Percentiles rank a stretch among this genome's conserved stretches.
Conservation (phyloP, 2,888 invertebrate species). For the Drosophila mercatorum region DNA sequence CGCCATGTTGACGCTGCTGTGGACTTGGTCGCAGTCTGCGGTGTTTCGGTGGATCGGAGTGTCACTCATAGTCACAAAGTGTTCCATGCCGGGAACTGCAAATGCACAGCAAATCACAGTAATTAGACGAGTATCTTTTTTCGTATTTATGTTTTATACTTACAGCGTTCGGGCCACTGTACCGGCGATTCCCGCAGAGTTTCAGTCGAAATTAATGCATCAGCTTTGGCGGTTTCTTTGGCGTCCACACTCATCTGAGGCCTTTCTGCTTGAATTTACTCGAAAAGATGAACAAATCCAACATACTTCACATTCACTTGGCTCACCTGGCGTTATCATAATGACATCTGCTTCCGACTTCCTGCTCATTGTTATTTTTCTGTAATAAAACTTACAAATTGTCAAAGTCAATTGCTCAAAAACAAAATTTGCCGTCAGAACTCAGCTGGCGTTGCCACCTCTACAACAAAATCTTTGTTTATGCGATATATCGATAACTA, state of each 20-base stretch:
- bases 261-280: constrained; percentile 31
- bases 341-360: constrained; percentile 4
- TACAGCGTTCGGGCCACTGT: constrained; percentile 98
- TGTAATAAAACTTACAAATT: background rate
- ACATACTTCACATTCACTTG: background rate
- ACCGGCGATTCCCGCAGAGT: constrained; percentile 97
- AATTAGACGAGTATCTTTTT: background rate
- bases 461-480: background rate
- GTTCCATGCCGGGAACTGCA: constrained; percentile 93
- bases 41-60: constrained; percentile 85
- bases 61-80: constrained; percentile 90
- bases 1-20: constrained; percentile 90
- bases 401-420: constrained; percentile 20
- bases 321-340: constrained; percentile 32
- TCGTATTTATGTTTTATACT: constrained; percentile 83
- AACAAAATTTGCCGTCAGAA: constrained; percentile 44
- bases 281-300: background rate
- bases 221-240: constrained; percentile 85
- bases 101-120: too few species aligned
- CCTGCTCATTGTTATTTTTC: constrained; percentile 30
- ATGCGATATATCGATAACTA: constrained; percentile 20
- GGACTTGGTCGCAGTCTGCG: constrained; percentile 89
- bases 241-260: constrained; percentile 34
- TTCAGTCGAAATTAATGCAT: constrained; percentile 93
- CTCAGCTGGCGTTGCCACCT: constrained; percentile 18